Evolutionary conservation across 2,113 vertebrate genomes (phyloP).

Genomic region (Elaphurus davidianus): DNA sequence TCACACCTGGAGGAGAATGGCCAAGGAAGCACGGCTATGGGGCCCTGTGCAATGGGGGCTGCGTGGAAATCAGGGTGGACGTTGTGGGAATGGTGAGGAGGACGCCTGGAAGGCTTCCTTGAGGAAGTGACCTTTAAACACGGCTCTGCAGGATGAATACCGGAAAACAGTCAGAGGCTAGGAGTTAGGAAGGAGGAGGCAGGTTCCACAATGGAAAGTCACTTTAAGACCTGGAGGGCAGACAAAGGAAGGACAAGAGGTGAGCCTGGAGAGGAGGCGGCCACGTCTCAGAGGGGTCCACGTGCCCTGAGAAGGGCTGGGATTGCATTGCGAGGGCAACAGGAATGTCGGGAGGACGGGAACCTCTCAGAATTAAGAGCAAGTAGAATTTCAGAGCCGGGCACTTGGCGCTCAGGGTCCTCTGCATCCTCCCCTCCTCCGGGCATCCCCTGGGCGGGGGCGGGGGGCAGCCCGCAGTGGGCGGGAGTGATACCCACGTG

Average conservation of each 20-base stretch:
- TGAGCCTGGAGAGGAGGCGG: neutral
- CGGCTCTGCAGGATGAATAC: neutral
- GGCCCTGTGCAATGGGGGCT: fast-evolving
- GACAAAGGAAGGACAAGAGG: neutral
- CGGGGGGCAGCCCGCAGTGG: neutral
- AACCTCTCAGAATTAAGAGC: neutral
- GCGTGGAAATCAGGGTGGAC: neutral
- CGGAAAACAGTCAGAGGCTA: neutral
- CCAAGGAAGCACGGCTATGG: fast-evolving
- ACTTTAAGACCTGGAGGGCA: neutral
- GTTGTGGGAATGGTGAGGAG: neutral
- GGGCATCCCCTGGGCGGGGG: neutral
- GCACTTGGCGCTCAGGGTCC: no score
- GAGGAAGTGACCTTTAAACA: neutral
- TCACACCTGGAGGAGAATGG: neutral
- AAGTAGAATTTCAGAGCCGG: neutral
- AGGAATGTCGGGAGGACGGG: neutral
- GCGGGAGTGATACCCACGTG: neutral
- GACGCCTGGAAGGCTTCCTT: neutral
- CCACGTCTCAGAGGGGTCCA: fast-evolving
- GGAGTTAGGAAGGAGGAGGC: neutral
- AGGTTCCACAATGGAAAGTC: neutral
- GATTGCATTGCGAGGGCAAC: neutral
- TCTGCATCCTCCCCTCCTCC: neutral
- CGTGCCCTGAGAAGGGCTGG: neutral